These are phyloP conservation scores for Labeo calbasu DNA, from an alignment of 2,797 vertebrate species.

Conservation along the genomic window DNA sequence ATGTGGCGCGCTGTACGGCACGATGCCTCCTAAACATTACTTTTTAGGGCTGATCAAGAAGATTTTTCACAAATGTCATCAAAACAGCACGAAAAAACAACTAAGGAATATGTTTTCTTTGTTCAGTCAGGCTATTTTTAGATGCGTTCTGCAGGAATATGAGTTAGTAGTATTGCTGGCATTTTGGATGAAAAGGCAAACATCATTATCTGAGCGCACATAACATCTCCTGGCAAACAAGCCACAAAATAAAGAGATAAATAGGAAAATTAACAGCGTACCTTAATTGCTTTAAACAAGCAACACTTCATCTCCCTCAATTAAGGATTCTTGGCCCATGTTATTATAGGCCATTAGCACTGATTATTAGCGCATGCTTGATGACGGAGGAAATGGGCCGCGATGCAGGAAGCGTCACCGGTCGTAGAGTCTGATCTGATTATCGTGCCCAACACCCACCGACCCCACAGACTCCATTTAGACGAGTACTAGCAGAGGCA, in stretches of 20 bases:
- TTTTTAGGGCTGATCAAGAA: slow-evolving; percentile 51
- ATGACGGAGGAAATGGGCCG: slow-evolving; percentile 52
- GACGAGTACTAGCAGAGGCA: slow-evolving; percentile 22
- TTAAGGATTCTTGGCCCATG: slow-evolving; percentile 53
- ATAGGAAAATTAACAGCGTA: slow-evolving; percentile 50
- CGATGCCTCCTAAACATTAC: slow-evolving; percentile 51
- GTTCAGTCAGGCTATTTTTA: slow-evolving; percentile 53
- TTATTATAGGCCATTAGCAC: slow-evolving; percentile 54
- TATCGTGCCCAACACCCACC: background rate
- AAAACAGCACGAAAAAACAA: slow-evolving; percentile 30
- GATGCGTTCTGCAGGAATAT: slow-evolving; percentile 37
- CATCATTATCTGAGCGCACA: slow-evolving; percentile 36
- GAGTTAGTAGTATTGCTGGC: slow-evolving; percentile 29
- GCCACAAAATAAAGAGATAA: slow-evolving; percentile 46
- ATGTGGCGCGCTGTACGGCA: slow-evolving; percentile 29
- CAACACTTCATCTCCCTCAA: slow-evolving; percentile 59
- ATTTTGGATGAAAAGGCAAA: slow-evolving; percentile 48
- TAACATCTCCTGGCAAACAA: slow-evolving; percentile 53
- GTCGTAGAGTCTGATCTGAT: slow-evolving; percentile 47
- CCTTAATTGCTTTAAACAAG: slow-evolving; percentile 55
- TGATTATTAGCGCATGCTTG: slow-evolving; percentile 52
- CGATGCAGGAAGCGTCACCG: slow-evolving; percentile 41
- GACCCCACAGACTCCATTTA: slow-evolving; percentile 47
- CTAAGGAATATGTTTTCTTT: slow-evolving; percentile 25
- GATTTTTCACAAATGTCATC: slow-evolving; percentile 51